A percentile compares a stretch with the other conserved stretches of the same genome.
phyloP scores from a whole-genome alignment of 2,888 invertebrate species.

The Sarcophaga subvicina region DNA sequence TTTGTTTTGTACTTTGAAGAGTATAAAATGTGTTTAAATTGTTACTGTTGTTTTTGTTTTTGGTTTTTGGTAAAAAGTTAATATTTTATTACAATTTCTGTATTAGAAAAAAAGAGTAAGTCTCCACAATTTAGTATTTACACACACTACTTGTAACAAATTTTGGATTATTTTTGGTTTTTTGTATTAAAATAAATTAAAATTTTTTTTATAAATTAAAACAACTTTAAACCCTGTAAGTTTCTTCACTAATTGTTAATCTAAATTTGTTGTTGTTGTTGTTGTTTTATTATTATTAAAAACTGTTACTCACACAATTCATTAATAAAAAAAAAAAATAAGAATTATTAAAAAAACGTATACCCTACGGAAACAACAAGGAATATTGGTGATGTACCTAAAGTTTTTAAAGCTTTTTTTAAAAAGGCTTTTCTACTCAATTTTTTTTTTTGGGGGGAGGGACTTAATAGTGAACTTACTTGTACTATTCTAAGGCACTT shows the following conservation, averaged over 20 bases:
- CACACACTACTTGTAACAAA: slow-evolving; percentile 76
- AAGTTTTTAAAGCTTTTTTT: slow-evolving; percentile 46
- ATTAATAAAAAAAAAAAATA: slow-evolving; percentile 37
- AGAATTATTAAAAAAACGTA: slow-evolving; percentile 15
- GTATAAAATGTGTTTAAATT: slow-evolving; percentile 78
- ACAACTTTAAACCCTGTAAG: slow-evolving; percentile 57
- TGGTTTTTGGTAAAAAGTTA: background rate
- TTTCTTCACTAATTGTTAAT: slow-evolving; percentile 74
- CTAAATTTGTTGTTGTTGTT: slow-evolving; percentile 65
- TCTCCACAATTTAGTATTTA: slow-evolving; percentile 68
- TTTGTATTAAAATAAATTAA: background rate
- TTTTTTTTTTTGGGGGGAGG: background rate
- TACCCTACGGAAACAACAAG: slow-evolving; percentile 38
- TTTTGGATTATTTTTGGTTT: background rate
- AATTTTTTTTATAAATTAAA: slow-evolving; percentile 24
- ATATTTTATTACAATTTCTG: background rate
- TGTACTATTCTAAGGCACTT: slow-evolving; percentile 73
- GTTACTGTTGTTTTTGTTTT: slow-evolving; percentile 70
- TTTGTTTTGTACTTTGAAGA: slow-evolving; percentile 44
- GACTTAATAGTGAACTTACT: slow-evolving; percentile 1
- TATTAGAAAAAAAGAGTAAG: slow-evolving; percentile 60
- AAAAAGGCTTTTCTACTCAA: slow-evolving; percentile 37
- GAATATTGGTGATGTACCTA: slow-evolving; percentile 52
- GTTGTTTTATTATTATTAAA: slow-evolving; percentile 47
- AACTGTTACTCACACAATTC: slow-evolving; percentile 70